Percentiles rank a stretch among this genome's conserved stretches.
phyloP scores from a whole-genome alignment of 1,140 invertebrate species.

The Saxidomus purpurata region DNA sequence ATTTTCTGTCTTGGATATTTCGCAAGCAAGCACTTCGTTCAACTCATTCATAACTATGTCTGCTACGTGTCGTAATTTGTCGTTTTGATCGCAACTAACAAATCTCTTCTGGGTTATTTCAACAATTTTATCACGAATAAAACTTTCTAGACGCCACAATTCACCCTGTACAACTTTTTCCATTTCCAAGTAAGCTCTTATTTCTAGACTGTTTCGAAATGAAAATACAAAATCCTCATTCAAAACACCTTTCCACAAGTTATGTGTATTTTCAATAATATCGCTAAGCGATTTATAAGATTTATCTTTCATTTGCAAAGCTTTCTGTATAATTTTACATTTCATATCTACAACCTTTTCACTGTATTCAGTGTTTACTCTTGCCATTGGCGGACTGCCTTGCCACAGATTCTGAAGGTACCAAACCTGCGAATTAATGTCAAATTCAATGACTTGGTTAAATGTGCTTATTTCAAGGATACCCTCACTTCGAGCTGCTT shows the following conservation, averaged over 20 bases:
- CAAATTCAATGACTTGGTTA: slow-evolving; percentile 7
- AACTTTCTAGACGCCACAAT: background rate
- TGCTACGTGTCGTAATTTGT: background rate
- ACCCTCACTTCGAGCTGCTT: background rate
- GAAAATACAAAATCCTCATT: slow-evolving; percentile 19
- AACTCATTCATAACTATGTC: background rate
- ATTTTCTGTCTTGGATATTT: background rate
- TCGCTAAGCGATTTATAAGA: background rate
- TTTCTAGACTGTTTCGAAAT: background rate
- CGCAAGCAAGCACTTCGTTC: background rate
- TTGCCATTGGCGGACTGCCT: background rate
- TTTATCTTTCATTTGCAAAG: background rate
- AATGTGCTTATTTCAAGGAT: background rate
- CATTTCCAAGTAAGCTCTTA: slow-evolving; percentile 1
- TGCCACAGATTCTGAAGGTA: slow-evolving; percentile 6
- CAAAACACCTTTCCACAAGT: slow-evolving; percentile 13
- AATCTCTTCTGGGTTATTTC: background rate
- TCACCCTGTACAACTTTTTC: background rate
- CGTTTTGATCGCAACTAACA: background rate
- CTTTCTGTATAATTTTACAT: background rate
- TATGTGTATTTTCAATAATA: background rate
- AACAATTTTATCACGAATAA: background rate
- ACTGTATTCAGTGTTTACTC: background rate
- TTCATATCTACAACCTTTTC: background rate
- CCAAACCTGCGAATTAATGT: background rate